A percentile compares a stretch with the other conserved stretches of the same genome.
These are phyloP conservation scores for Drosophila tropicalis DNA, from an alignment of 1,140 invertebrate species.

Conservation along the genomic window DNA sequence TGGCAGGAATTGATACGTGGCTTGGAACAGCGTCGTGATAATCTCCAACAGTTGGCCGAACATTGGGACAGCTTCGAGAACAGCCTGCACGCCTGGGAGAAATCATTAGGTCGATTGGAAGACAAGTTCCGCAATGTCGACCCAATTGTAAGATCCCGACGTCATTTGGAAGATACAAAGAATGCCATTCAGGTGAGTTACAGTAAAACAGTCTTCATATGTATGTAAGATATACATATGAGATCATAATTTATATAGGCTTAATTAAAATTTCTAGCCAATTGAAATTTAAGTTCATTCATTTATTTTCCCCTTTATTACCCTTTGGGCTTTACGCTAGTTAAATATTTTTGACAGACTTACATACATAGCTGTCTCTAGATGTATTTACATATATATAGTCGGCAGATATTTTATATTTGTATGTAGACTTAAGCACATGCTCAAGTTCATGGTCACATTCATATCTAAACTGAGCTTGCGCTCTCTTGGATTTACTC, in stretches of 20 bases:
- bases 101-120: constrained; percentile 86
- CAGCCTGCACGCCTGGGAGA: constrained; percentile 87
- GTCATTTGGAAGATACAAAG: constrained; percentile 88
- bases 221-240: too few species aligned
- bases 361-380: constrained; percentile 9
- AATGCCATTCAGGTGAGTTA: constrained; percentile 87
- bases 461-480: constrained; percentile 36
- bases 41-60: constrained; percentile 87
- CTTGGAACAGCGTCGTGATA: constrained; percentile 87
- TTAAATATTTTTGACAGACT: constrained; percentile 46
- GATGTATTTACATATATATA: constrained; percentile 9
- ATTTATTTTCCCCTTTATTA: too few species aligned
- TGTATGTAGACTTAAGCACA: constrained; percentile 32
- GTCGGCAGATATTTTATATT: constrained; percentile 10
- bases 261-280: constrained; percentile 16
- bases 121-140: constrained; percentile 91
- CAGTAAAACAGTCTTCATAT: background rate
- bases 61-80: constrained; percentile 92
- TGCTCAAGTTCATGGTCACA: constrained; percentile 73
- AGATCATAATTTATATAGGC: constrained; percentile 21
- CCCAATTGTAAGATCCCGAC: constrained; percentile 88
- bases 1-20: constrained; percentile 90
- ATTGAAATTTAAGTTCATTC: constrained; percentile 43
- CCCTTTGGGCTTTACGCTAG: constrained; percentile 37
- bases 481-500: constrained; percentile 34